Evolutionary conservation across 2,113 vertebrate genomes (phyloP).

Genomic region (Ondatra zibethicus): DNA sequence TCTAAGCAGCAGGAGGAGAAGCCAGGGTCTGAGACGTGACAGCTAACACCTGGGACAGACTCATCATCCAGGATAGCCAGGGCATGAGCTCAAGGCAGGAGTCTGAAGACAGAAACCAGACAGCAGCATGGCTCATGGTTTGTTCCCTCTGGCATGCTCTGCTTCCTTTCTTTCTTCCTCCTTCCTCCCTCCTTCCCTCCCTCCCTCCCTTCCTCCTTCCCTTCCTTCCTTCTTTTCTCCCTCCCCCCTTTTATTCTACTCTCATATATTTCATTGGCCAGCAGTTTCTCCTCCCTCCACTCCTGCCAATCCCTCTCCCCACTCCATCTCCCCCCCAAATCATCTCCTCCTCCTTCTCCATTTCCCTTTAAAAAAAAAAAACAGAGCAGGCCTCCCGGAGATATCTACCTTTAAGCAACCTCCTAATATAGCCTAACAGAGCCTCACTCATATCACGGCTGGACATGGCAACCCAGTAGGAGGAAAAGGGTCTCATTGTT

Average conservation of each 20-base stretch:
- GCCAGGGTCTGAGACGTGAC: neutral
- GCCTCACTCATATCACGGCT: neutral
- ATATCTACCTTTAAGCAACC: neutral
- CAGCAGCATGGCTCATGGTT: neutral
- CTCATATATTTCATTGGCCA: too few relatives aligned
- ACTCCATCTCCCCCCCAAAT: neutral
- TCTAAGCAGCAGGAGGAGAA: neutral
- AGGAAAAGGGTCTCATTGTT: too few relatives aligned
- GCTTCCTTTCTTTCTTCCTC: too few relatives aligned
- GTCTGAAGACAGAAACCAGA: neutral
- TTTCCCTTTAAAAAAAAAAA: too few relatives aligned
- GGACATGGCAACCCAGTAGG: too few relatives aligned
- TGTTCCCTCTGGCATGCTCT: neutral
- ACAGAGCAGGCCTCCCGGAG: neutral
- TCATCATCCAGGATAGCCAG: neutral
- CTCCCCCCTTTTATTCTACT: too few relatives aligned
- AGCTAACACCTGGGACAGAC: neutral
- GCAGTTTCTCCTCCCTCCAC: too few relatives aligned
- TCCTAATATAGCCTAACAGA: neutral
- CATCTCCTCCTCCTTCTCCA: too few relatives aligned
- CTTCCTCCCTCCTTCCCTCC: too few relatives aligned
- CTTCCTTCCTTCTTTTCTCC: too few relatives aligned
- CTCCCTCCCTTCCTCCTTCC: too few relatives aligned
- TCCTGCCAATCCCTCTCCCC: too few relatives aligned
- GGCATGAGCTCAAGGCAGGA: neutral